Evolutionary conservation across 2,797 vertebrate species (phyloP).

Genomic region (Pygocentrus nattereri): DNA sequence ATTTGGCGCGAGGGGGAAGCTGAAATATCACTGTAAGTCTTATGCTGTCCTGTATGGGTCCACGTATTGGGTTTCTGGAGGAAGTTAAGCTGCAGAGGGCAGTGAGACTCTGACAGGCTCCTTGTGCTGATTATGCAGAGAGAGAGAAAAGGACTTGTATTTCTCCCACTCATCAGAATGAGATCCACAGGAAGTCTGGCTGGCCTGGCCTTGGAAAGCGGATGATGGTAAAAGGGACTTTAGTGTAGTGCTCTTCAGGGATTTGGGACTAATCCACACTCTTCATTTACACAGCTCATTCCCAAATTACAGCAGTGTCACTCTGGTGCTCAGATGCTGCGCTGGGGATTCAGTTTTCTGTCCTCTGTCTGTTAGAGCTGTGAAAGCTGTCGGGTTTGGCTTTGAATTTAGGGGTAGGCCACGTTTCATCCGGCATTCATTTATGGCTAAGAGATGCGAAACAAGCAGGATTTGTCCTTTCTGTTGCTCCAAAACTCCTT

Average conservation of each 20-base stretch:
- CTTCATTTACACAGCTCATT: conserved; percentile 11
- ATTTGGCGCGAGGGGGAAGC: too few species aligned
- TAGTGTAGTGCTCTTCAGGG: conserved; percentile 32
- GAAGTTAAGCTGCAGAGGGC: conserved; percentile 26
- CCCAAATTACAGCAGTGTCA: conserved; percentile 26
- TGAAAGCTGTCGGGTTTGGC: not conserved
- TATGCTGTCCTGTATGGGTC: not conserved
- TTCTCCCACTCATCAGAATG: conserved; percentile 53
- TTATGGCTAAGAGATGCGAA: not conserved
- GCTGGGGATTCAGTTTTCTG: not conserved
- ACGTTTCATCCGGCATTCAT: not conserved
- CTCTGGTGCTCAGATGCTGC: not conserved
- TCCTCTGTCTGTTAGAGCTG: conserved; percentile 4
- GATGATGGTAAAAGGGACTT: conserved; percentile 26
- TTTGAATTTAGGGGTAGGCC: not conserved
- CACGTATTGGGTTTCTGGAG: conserved; percentile 5
- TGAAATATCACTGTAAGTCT: not conserved
- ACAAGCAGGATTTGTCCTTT: not conserved
- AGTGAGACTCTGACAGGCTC: conserved; percentile 25
- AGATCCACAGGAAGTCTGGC: conserved; percentile 16
- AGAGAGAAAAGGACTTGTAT: conserved; percentile 10
- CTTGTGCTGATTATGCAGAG: conserved; percentile 31
- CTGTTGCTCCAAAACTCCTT: not conserved
- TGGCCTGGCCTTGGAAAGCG: conserved; percentile 13
- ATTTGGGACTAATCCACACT: conserved; percentile 20